A percentile compares a stretch with the other conserved stretches of the same genome.
Evolutionary conservation across 2,888 invertebrate species (phyloP).

Genomic region (Cylloceria caligata): DNA sequence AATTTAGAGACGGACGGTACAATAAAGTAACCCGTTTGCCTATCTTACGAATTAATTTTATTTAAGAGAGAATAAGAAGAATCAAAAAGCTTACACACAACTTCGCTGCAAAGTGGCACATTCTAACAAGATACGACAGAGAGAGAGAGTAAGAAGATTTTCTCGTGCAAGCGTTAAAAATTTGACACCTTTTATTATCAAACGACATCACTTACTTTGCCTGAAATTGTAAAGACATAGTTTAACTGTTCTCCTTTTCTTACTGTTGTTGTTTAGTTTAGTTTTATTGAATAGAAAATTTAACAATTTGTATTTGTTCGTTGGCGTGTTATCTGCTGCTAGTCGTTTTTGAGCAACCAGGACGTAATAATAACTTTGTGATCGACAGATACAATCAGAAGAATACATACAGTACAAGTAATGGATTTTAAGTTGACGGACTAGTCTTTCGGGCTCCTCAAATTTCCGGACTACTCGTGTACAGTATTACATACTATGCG

Average conservation of each 20-base stretch:
- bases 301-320: conserved; percentile 26
- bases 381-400: conserved; percentile 3
- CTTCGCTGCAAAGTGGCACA: conserved; percentile 65
- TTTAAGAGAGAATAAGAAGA: conserved; percentile 14
- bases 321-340: conserved; percentile 61
- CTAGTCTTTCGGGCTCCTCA: conserved; percentile 70
- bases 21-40: neutral
- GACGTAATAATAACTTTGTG: conserved; percentile 25
- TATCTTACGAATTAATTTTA: neutral
- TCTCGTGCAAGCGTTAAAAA: conserved; percentile 31
- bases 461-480: conserved; percentile 68
- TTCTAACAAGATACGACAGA: conserved; percentile 57
- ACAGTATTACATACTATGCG: conserved; percentile 17
- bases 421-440: conserved; percentile 46
- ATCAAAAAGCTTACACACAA: conserved; percentile 40
- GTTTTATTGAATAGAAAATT: conserved; percentile 4
- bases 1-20: conserved; percentile 3
- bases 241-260: conserved; percentile 5
- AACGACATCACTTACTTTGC: conserved; percentile 33
- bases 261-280: conserved; percentile 12
- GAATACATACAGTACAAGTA: conserved; percentile 31
- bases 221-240: conserved; percentile 19
- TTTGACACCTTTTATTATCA: conserved; percentile 8
- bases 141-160: conserved; percentile 54
- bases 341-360: conserved; percentile 35